phyloP scores from a whole-genome alignment of 2,888 invertebrate genomes.

The Heteromyza rotundicornis region DNA sequence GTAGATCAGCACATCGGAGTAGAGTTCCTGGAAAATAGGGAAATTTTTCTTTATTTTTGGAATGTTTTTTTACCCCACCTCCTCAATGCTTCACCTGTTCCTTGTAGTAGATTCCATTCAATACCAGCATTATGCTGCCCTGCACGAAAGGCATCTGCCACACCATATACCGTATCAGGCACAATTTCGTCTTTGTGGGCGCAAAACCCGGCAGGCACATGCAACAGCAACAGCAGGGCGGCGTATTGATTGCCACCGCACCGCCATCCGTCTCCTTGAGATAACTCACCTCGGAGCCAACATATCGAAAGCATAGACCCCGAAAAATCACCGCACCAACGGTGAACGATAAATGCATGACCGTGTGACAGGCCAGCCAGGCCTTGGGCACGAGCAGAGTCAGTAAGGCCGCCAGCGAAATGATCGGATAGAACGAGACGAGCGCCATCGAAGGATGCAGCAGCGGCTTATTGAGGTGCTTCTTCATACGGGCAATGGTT shows the following conservation, averaged over 20 bases:
- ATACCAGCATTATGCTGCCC: constrained; percentile 53
- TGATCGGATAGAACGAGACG: constrained; percentile 55
- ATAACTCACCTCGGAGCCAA: constrained; percentile 57
- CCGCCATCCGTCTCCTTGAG: constrained; percentile 60
- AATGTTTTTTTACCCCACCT: too few relatives aligned
- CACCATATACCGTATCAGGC: constrained; percentile 52
- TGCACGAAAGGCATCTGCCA: constrained; percentile 60
- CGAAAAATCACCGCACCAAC: constrained; percentile 53
- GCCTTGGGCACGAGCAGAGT: constrained; percentile 56
- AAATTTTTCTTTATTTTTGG: too few relatives aligned
- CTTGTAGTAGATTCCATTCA: constrained; percentile 53
- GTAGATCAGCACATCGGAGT: constrained; percentile 46
- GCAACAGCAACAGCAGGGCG: constrained; percentile 58
- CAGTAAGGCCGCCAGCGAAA: constrained; percentile 51
- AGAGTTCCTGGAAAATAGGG: constrained; percentile 38
- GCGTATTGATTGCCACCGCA: constrained; percentile 52
- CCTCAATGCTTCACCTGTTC: too few relatives aligned
- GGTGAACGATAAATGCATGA: constrained; percentile 59
- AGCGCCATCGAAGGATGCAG: constrained; percentile 44
- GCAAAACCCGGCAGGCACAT: constrained; percentile 48
- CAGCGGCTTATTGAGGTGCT: constrained; percentile 40
- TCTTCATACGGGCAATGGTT: constrained; percentile 44
- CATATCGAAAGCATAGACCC: constrained; percentile 58
- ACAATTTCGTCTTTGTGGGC: constrained; percentile 49
- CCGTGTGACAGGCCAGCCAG: constrained; percentile 57